Percentiles rank a stretch among this genome's conserved stretches.
Evolutionary conservation across 2,797 vertebrate species (phyloP).

Genomic region (Salarias fasciatus): DNA sequence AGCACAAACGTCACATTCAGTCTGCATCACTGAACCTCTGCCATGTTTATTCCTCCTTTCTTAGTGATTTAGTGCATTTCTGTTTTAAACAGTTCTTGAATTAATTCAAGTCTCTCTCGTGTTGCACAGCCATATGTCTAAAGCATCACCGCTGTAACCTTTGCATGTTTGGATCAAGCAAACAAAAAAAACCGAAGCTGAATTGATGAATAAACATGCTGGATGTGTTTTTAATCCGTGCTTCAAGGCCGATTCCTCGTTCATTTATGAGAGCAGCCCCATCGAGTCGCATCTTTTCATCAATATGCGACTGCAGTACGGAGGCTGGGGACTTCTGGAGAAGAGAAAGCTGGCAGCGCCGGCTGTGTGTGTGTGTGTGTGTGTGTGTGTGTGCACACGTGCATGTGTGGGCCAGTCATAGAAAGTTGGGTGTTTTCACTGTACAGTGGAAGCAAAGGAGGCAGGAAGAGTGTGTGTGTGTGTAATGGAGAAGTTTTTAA

Average conservation of each 20-base stretch:
- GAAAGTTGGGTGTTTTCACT: no score
- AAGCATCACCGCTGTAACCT: no score
- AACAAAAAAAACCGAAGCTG: no score
- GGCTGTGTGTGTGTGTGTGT: slow-evolving; percentile 31
- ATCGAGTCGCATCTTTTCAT: slow-evolving; percentile 30
- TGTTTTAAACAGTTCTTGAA: no score
- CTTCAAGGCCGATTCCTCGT: background rate
- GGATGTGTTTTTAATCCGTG: background rate
- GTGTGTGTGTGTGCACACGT: no score
- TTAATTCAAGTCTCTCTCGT: no score
- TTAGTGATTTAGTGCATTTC: background rate
- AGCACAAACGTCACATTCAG: background rate
- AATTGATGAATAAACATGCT: background rate
- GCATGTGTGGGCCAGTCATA: no score
- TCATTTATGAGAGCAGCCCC: slow-evolving; percentile 2
- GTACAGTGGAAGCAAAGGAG: no score
- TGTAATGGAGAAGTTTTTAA: slow-evolving; percentile 38
- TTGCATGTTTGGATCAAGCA: no score
- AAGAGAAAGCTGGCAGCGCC: slow-evolving; percentile 32
- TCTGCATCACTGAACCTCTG: background rate
- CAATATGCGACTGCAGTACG: slow-evolving; percentile 14
- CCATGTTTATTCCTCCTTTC: background rate
- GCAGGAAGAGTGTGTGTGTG: slow-evolving; percentile 5
- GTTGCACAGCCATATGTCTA: no score
- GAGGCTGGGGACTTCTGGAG: slow-evolving; percentile 23